Conservation (phyloP, 2,797 vertebrate genomes). For the Acanthopagrus latus region DNA sequence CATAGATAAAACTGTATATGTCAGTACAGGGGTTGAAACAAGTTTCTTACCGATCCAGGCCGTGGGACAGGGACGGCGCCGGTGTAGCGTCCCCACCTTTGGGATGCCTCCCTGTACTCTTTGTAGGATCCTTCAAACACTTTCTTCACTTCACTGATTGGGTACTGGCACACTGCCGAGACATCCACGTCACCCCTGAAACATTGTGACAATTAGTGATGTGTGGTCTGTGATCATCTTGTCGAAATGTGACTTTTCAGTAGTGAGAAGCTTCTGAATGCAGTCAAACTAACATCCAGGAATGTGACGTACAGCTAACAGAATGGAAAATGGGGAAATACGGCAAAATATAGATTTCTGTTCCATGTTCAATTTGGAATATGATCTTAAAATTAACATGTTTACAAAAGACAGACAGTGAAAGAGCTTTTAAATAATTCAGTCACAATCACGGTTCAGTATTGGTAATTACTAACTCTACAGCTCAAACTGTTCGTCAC, state of each 20-base stretch:
- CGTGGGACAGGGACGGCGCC: constrained; percentile 90
- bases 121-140: constrained; percentile 95
- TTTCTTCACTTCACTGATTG: constrained; percentile 90
- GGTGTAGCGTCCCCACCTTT: constrained; percentile 92
- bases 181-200: constrained; percentile 95
- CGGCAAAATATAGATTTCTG: background rate
- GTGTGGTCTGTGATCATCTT: constrained; percentile 35
- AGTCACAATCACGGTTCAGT: constrained; percentile 3
- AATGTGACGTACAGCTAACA: constrained; percentile 9
- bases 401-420: background rate
- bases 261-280: constrained; percentile 5
- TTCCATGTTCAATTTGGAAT: background rate
- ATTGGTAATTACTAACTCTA: background rate
- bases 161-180: constrained; percentile 94
- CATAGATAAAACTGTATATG: background rate
- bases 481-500: background rate
- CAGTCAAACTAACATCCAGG: background rate
- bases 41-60: constrained; percentile 92
- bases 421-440: background rate
- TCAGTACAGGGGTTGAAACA: background rate
- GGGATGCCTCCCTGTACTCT: constrained; percentile 91
- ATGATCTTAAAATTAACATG: background rate
- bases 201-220: constrained; percentile 52
- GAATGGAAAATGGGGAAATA: constrained; percentile 1
- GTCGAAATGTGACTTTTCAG: constrained; percentile 27